A percentile compares a stretch with the other conserved stretches of the same genome.
Conservation (phyloP, 2,113 vertebrate genomes). For the Puma concolor region DNA sequence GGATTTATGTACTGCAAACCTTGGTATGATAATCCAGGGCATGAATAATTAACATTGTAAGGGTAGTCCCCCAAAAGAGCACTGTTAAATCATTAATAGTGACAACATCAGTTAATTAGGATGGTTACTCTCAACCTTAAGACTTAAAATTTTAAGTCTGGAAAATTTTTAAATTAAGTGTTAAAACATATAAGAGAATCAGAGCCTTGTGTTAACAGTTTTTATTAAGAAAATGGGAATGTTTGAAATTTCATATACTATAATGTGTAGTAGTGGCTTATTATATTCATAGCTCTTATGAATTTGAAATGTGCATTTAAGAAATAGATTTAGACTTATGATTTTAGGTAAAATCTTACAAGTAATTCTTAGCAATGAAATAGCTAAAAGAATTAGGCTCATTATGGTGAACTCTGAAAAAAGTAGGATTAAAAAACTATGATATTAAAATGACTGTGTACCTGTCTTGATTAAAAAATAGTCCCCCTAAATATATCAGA, state of each 20-base stretch:
- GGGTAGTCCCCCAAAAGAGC: not conserved
- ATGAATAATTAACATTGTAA: not conserved
- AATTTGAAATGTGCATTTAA: not conserved
- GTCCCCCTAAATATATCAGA: not conserved
- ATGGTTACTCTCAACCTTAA: not conserved
- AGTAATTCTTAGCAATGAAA: not conserved
- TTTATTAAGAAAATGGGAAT: not conserved
- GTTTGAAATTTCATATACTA: not conserved
- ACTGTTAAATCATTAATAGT: not conserved
- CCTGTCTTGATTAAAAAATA: not conserved
- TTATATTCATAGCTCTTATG: not conserved
- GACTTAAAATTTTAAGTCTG: not conserved
- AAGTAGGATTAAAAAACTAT: not conserved
- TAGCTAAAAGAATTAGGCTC: not conserved
- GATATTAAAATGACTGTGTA: not conserved
- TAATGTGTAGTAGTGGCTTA: not conserved
- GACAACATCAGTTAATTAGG: not conserved
- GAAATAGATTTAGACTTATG: not conserved
- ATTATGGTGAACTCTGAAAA: not conserved
- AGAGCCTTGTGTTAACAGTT: not conserved
- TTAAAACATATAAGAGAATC: not conserved
- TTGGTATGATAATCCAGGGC: not conserved
- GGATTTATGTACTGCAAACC: not conserved
- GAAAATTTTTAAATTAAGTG: not conserved
- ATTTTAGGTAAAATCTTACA: not conserved